A percentile compares a stretch with the other conserved stretches of the same genome.
phyloP scores from a whole-genome alignment of 2,797 vertebrate species.

The Poeciliopsis infans region DNA sequence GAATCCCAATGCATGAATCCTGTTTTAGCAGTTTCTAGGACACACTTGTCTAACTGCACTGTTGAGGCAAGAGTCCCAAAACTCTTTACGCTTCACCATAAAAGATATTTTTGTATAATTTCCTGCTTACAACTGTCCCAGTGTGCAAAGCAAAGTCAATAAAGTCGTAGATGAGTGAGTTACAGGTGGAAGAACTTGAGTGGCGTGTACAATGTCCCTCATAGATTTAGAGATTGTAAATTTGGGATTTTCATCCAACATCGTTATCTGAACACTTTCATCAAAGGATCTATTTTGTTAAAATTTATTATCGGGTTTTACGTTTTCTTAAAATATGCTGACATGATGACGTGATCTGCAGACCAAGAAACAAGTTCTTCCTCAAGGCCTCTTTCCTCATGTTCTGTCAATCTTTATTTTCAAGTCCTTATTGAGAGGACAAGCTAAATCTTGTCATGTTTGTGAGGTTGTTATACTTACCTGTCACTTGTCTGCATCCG shows the following conservation, averaged over 20 bases:
- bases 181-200: neutral
- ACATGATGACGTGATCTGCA: neutral
- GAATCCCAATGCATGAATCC: neutral
- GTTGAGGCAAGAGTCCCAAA: neutral
- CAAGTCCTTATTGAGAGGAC: slow-evolving; percentile 43
- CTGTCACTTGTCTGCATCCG: slow-evolving; percentile 47
- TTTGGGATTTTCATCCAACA: neutral
- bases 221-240: neutral
- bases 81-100: neutral
- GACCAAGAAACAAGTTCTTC: neutral
- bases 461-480: slow-evolving; percentile 49
- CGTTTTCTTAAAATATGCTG: neutral
- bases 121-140: neutral
- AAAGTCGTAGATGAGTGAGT: neutral
- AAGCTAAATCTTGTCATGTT: slow-evolving; percentile 35
- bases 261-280: neutral
- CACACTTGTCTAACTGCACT: neutral
- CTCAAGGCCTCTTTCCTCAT: neutral
- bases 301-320: neutral
- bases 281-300: neutral
- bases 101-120: neutral
- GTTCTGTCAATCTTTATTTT: slow-evolving; percentile 22
- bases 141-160: neutral
- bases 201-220: neutral
- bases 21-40: neutral